Percentiles rank a stretch among this genome's conserved stretches.
Conservation (phyloP, 1,140 invertebrate genomes). For the Polypedilum vanderplanki region DNA sequence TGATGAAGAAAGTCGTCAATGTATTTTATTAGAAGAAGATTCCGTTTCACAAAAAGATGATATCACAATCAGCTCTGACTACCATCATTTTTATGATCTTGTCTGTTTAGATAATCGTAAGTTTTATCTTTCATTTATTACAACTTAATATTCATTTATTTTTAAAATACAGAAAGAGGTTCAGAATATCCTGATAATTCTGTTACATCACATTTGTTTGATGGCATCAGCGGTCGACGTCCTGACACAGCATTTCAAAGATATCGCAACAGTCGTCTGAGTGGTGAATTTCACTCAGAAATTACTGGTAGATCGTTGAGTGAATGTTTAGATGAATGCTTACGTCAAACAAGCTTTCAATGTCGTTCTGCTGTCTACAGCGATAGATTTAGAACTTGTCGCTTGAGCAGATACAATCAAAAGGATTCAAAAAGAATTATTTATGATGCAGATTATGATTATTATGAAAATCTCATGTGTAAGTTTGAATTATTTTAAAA, state of each 20-base stretch:
- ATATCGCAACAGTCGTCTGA: conserved; percentile 74
- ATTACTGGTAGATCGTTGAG: conserved; percentile 76
- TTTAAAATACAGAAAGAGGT: conserved; percentile 52
- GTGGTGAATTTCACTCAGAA: conserved; percentile 81
- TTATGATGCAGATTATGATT: conserved; percentile 84
- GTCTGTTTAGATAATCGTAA: conserved; percentile 81
- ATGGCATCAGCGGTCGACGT: conserved; percentile 57
- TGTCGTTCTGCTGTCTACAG: conserved; percentile 82
- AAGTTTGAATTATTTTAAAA: conserved; percentile 46
- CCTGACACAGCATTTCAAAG: conserved; percentile 84
- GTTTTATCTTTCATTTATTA: conserved; percentile 39
- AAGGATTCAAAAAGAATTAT: conserved; percentile 80
- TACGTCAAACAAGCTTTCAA: conserved; percentile 78
- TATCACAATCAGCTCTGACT: conserved; percentile 68
- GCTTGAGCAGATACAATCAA: conserved; percentile 77
- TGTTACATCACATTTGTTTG: conserved; percentile 68
- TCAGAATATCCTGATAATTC: conserved; percentile 79
- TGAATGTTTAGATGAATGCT: conserved; percentile 82
- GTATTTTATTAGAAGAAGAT: conserved; percentile 81
- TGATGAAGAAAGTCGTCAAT: conserved; percentile 75
- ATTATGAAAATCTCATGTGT: conserved; percentile 88
- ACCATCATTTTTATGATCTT: conserved; percentile 76
- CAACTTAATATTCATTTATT: conserved; percentile 30
- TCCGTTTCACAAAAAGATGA: conserved; percentile 79
- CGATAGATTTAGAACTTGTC: conserved; percentile 72